Evolutionary conservation across 2,888 invertebrate genomes (phyloP).

Genomic region (Andrena praecox): DNA sequence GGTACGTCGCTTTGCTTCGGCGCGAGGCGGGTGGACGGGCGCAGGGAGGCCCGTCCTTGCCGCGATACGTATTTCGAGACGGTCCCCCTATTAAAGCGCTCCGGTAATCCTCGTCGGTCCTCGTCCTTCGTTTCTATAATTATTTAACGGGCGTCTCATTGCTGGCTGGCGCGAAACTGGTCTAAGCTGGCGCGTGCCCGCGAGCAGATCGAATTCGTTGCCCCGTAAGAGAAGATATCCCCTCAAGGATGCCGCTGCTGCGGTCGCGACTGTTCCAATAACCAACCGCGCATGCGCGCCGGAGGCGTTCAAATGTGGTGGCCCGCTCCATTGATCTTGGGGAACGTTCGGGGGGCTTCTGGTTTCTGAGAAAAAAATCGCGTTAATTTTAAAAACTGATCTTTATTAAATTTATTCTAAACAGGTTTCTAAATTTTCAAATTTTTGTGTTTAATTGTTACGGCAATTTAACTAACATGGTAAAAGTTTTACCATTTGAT

Average conservation of each 20-base stretch:
- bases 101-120: not conserved
- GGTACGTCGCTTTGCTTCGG: conserved; percentile 49
- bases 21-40: no score
- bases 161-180: conserved; percentile 19
- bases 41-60: conserved; percentile 4
- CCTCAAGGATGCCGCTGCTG: conserved; percentile 58
- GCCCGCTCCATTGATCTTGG: no score
- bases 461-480: no score
- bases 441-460: no score
- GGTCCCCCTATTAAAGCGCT: conserved; percentile 3
- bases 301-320: no score
- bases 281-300: not conserved
- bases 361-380: no score
- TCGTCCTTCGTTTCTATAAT: conserved; percentile 68
- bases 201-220: conserved; percentile 54
- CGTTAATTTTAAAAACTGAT: no score
- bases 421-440: no score
- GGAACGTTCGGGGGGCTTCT: no score
- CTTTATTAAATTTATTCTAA: no score
- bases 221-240: conserved; percentile 56
- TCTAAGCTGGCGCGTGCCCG: conserved; percentile 28
- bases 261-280: conserved; percentile 37
- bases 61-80: conserved; percentile 40
- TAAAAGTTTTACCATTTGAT: no score
- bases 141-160: conserved; percentile 51